Evolutionary conservation across 2,888 invertebrate species (phyloP), one percentile per base, ranked within the genome.

Genomic region (Drosophila percnosoma): DNA sequence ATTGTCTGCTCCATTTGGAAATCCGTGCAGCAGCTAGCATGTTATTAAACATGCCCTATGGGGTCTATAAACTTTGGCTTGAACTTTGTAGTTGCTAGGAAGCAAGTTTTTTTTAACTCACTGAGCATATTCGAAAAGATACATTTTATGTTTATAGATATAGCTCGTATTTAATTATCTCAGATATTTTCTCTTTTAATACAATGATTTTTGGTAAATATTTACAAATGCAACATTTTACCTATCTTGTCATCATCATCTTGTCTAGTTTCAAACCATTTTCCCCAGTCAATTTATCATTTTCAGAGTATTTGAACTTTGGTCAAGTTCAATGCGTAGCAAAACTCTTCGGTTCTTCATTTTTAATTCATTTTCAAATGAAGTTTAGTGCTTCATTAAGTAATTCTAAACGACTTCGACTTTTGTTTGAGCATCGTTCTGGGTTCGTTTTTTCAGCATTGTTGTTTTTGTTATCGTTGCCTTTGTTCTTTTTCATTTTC

Each of bases 311-410:
- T 67, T 70, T 45, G 1, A 42, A 38, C 33, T 60, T 24, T 51
- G 15, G 24, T 38, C 3, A n/a, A 11, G 24, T 27, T 15, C 7
- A 45, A 21, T 13, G 6, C 45, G 40, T 18, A 4, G n/a, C 8
- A 13, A 66, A 45, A 29, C 27, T 58, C 21, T 70, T 65, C 15
- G 15, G 21, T 72, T 40, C 15, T 45, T 51, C 13, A 27, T 64
- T 60, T 48, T 63, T 62, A 40, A 62, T 54, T 62, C 49, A 53
- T 65, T 70, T 73, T 75, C 54, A n/a, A 55, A 64, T 66, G 57
- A 83, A 67, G 75, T 82, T 84, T 82, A 82, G 84, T 74, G 87
- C 80, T 78, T 88, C 82, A 86, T 86, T 88, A 86, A 73, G 82
- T 78, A 83, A 75, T 78, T 88, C 82, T 82, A 77, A 83, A 57